A percentile compares a stretch with the other conserved stretches of the same genome.
Evolutionary conservation across 2,113 vertebrate genomes (phyloP).

Genomic region (Brachyistius frenatus): DNA sequence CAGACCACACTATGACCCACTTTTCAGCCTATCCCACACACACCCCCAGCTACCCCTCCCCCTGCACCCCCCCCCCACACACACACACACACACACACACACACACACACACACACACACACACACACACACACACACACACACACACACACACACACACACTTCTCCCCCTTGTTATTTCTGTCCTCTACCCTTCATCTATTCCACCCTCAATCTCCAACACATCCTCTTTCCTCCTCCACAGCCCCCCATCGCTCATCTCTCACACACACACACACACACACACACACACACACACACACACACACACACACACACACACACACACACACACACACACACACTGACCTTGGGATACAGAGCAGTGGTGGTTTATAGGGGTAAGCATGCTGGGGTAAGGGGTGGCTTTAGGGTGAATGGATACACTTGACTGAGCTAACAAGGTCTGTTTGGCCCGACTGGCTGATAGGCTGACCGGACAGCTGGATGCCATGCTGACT

Average conservation of each 20-base stretch:
- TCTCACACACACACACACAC: conserved; percentile 19
- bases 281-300: conserved; percentile 24
- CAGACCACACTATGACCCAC: conserved; percentile 76
- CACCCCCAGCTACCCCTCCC: conserved; percentile 19
- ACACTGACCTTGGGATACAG: conserved; percentile 74
- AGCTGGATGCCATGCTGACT: conserved; percentile 66
- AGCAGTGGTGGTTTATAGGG: conserved; percentile 57
- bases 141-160: conserved; percentile 14
- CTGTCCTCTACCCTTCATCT: conserved; percentile 64
- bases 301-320: conserved; percentile 21
- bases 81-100: not conserved
- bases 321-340: conserved; percentile 35
- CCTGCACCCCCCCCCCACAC: not conserved
- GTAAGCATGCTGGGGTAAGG: conserved; percentile 64
- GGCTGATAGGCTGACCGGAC: conserved; percentile 58
- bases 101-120: conserved; percentile 16
- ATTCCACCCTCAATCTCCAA: conserved; percentile 58
- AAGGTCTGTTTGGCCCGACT: conserved; percentile 58
- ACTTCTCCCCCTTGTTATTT: conserved; percentile 62
- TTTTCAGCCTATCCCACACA: conserved; percentile 56
- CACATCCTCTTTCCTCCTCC: conserved; percentile 42
- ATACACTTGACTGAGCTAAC: conserved; percentile 80
- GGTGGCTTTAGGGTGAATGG: conserved; percentile 78
- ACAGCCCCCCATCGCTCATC: conserved; percentile 20
- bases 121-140: conserved; percentile 12